Evolutionary conservation across 2,888 invertebrate species (phyloP), one percentile per base, ranked within the genome.

Genomic region (Laothoe populi): DNA sequence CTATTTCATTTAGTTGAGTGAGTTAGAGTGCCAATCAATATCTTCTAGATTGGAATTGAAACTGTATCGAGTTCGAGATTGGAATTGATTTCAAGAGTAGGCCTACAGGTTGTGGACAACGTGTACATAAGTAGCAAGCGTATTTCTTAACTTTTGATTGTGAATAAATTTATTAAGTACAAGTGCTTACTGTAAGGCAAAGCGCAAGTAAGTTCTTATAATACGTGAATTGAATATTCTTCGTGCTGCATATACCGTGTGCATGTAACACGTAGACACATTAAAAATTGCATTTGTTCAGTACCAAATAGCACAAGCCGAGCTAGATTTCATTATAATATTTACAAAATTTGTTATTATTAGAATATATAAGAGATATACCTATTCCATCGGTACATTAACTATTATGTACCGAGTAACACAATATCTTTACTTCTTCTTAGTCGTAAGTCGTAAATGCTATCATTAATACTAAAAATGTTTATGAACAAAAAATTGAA

Each of bases 211-310:
- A 5, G 5, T 4, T 26, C 24, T 7, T 23, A 46, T 46, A 48
- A 5, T 4, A 13, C 13, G 24, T 26, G 24, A 16, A 13, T 26
- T 4, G 26, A 35, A 35, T 35, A 11, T 8, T 19, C 4, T 70
- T 70, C 70, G 70, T 53, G 35, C 73, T 75, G 77, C 45, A 59
- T 26, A 31, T 16, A 38, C 38, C 23, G 63, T 68, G 68, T 71
- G 77, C 78, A 79, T 79, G 69, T 80, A 66, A 73, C 82, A 75
- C 70, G 78, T 87, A 90, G 89, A 75, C 82, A 79, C 90, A 90
- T 89, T 77, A 88, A 85, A 60, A 82, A 78, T 78, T 89, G 90
- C 91, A 90, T 90, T 91, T 88, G 90, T 91, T 91, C 84, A 83
- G 73, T 86, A 90, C 87, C 84, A 89, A 89, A 88, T 83, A 86